Base-by-base conservation (phyloP, 2,888 invertebrate genomes). In the Papilio elwesi region DNA sequence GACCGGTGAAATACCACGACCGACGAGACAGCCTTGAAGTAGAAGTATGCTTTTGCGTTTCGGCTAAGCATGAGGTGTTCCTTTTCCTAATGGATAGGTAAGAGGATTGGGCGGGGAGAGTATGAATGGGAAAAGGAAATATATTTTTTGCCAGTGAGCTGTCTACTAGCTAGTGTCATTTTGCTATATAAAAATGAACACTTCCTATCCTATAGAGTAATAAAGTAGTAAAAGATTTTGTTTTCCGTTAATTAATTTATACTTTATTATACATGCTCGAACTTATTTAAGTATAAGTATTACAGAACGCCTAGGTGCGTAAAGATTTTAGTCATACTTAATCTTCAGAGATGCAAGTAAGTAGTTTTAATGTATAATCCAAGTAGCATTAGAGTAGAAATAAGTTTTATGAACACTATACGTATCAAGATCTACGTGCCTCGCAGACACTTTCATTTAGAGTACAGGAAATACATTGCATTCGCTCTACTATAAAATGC, bases 331-430 rank as follows among this genome's bases (percentile, higher is more conserved):
- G 26, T 55, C 26, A 55, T 0, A 57, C 12, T 57, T 57, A 57
- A 57, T 12, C 36, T 26, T 55, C 15, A 16, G 16, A 2, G 6
- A 55, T 55, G 36, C 36, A 57, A 57, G 57, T 12, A 51, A 51
- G 51, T 51, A 57, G 36, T 36, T 26, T 36, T 57, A 57, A 26
- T n/a, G 53, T 55, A 57, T 57, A 36, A 57, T 13, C 51, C 51
- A n/a, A 51, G 13, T 57, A 26, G 12, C 13, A 36, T 36, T 12
- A 55, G 11, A 26, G 26, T 26, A 26, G 26, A 4, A 57, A 38
- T 16, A 52, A 38, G 53, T 52, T 67, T 67, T 67, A 67, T 53
- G 66, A 53, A 36, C 53, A 15, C 53, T 67, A 53, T 53, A 67
- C 48, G 36, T 7, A 57, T 1, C 9, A 36, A 43, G 26, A 64